Percentiles rank a stretch among this genome's conserved stretches.
These are phyloP conservation scores for Aurelia sp. DNA, from an alignment of 30 jellyfish, hydroid and myxozoan genomes.

Conservation along the genomic window DNA sequence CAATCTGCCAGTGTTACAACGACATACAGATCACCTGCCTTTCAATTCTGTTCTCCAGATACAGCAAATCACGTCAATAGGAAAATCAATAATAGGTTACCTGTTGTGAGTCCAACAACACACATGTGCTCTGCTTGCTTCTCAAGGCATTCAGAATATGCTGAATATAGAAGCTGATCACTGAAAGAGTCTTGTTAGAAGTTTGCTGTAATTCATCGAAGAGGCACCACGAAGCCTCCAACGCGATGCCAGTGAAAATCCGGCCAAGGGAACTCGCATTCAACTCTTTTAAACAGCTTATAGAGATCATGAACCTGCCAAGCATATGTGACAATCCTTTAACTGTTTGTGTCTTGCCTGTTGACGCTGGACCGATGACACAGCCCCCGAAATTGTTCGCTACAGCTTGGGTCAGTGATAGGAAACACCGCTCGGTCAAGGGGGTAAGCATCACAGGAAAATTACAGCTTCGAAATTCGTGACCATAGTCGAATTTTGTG, in stretches of 20 bases:
- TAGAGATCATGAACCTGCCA: conserved; percentile 61
- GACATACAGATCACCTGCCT: no score
- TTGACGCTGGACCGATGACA: conserved; percentile 62
- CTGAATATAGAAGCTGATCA: conserved; percentile 48
- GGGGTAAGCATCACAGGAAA: conserved; percentile 72
- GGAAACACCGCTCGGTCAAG: conserved; percentile 75
- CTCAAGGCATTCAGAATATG: conserved; percentile 60
- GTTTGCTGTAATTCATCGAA: conserved; percentile 74
- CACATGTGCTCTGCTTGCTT: conserved; percentile 48
- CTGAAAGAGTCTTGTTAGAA: conserved; percentile 41
- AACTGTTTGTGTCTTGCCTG: conserved; percentile 78
- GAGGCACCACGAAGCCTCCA: conserved; percentile 83
- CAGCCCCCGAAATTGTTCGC: conserved; percentile 64
- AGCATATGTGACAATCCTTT: conserved; percentile 67
- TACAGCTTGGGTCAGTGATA: conserved; percentile 71
- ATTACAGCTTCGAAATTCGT: conserved; percentile 79
- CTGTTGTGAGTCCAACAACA: conserved; percentile 59
- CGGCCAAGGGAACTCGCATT: conserved; percentile 48
- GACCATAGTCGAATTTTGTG: conserved; percentile 57
- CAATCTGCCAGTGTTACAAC: no score
- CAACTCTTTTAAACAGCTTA: conserved; percentile 57
- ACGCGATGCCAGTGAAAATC: conserved; percentile 74
- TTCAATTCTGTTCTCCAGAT: no score
- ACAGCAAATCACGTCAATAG: no score
- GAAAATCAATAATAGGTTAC: neutral